A percentile compares a stretch with the other conserved stretches of the same genome.
Evolutionary conservation across 2,113 vertebrate genomes (phyloP).

Genomic region (Equus quagga): DNA sequence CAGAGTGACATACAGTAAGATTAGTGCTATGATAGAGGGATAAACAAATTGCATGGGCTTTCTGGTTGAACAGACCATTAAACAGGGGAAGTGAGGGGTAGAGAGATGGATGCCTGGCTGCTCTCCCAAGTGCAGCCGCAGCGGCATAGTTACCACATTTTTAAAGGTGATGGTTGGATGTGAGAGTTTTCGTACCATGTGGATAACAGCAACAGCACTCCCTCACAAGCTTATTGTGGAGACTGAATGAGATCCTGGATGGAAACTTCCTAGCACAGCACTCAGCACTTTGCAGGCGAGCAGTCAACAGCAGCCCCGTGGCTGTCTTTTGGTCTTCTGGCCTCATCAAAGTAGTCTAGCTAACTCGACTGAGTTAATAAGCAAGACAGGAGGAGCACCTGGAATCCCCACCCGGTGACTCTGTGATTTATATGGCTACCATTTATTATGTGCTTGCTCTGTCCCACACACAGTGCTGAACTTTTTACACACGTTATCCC

Average conservation of each 20-base stretch:
- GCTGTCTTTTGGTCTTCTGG: not conserved
- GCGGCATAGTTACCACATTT: not conserved
- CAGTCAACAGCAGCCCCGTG: too few species aligned
- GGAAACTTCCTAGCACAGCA: not conserved
- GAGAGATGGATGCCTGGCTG: not conserved
- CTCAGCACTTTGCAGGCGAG: not conserved
- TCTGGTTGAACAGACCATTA: not conserved
- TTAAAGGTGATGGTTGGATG: not conserved
- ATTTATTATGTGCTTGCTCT: not conserved
- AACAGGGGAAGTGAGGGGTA: not conserved
- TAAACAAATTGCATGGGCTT: not conserved
- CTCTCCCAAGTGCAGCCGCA: not conserved
- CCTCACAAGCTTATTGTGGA: not conserved
- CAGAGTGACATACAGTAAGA: not conserved
- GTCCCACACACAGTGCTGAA: not conserved
- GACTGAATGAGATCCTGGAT: not conserved
- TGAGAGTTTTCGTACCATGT: not conserved
- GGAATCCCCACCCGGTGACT: not conserved
- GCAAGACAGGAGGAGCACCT: fast-evolving
- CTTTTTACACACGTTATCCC: not conserved
- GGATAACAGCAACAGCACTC: not conserved
- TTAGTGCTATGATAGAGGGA: not conserved
- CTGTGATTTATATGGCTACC: not conserved
- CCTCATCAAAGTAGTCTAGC: not conserved
- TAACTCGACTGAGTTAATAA: not conserved